phyloP scores from a whole-genome alignment of 2,888 invertebrate species.

The Beris chalybata region DNA sequence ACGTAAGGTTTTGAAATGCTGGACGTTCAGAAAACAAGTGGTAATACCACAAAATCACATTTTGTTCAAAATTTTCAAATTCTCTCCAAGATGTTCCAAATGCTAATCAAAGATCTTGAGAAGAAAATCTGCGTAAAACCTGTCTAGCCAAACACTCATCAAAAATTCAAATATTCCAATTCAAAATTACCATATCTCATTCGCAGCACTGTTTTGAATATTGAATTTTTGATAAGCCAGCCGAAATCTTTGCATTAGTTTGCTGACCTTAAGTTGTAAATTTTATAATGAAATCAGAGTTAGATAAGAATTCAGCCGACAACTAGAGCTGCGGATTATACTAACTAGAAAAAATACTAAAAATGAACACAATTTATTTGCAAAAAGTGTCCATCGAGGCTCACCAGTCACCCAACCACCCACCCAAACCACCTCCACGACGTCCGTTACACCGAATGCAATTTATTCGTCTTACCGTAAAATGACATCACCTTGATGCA shows the following conservation, averaged over 20 bases:
- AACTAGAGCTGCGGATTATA: too few species aligned
- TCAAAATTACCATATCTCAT: slow-evolving; percentile 1
- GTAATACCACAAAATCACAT: too few species aligned
- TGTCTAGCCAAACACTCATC: slow-evolving; percentile 18
- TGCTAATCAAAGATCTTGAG: too few species aligned
- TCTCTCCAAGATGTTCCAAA: too few species aligned
- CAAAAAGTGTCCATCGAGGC: neutral
- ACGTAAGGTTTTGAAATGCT: too few species aligned
- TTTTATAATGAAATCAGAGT: too few species aligned
- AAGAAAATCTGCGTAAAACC: neutral
- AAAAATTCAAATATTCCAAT: slow-evolving; percentile 12
- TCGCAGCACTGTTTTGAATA: too few species aligned
- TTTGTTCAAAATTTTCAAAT: too few species aligned
- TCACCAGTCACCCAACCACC: neutral
- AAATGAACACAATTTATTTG: neutral
- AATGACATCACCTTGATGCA: slow-evolving; percentile 3
- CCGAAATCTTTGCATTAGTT: neutral
- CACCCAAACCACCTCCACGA: neutral
- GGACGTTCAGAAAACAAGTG: too few species aligned
- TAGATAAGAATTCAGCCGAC: too few species aligned
- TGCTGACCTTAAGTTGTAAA: neutral
- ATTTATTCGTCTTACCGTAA: slow-evolving; percentile 1
- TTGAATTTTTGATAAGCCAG: neutral
- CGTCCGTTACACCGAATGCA: neutral
- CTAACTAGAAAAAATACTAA: too few species aligned